Base-by-base conservation (phyloP, 2,888 invertebrate species). In the Dichetophora obliterata region DNA sequence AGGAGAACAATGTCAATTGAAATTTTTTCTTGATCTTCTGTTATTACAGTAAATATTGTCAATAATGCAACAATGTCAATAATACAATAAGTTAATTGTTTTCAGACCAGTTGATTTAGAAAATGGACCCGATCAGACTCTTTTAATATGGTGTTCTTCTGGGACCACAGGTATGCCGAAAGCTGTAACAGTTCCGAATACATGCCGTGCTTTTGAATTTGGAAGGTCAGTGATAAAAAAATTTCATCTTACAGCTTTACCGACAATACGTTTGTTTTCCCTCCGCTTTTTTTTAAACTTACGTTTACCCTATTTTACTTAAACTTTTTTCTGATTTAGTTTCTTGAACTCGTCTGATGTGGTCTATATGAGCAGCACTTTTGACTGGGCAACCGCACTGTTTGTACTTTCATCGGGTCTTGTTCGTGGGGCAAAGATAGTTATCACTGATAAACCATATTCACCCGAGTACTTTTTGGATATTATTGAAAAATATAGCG, bases 401-500 rank as follows among this genome's bases (percentile, higher is more conserved):
- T 19, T 78, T 2, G 34, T 50, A 24, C 24, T 80, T n/a, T 22
- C 77, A 27, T 24, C 50, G 6, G 54, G 76, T 19, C 54, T 79
- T 57, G 48, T 63, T 6, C 43, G 31, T 14, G 80, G 80, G 5
- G 75, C 77, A 11, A 69, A 24, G 19, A 70, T 74, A 19, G 43
- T 80, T 1, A 75, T 80, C 52, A 75, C 85, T 0, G 81, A 80
- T 14, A 80, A 81, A 31, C 80, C 84, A 8, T 85, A 85, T 19
- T 73, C 77, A 5, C 81, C 86, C 0, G 82, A 83, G 76, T 75
- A 84, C 37, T 82, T 86, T 59, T 80, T 86, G 0, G 54, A 82
- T 1, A 16, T 87, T 68, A 83, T 85, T 4, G 76, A 82, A 31
- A 82, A 84, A 76, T 86, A 86, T 69, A 82, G 83, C 70, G 82